A percentile compares a stretch with the other conserved stretches of the same genome.
Conservation (phyloP, 2,113 vertebrate genomes). For the Semicossyphus pulcher region DNA sequence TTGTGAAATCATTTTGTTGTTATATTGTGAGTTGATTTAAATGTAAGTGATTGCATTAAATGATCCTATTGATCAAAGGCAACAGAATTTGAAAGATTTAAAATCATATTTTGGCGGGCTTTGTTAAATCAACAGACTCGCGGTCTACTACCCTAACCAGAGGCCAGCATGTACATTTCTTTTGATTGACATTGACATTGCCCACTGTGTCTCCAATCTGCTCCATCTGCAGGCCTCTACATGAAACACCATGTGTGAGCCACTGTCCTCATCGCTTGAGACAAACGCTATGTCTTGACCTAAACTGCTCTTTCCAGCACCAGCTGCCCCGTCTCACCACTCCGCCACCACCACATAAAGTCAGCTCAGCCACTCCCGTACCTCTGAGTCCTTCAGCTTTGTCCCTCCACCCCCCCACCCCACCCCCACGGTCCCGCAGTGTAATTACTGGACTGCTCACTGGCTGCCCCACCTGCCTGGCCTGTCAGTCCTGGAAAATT, state of each 20-base stretch:
- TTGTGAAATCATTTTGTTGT: too few species aligned
- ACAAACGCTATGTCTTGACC: neutral
- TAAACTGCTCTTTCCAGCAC: neutral
- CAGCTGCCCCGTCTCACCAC: constrained; percentile 40
- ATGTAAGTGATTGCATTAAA: too few species aligned
- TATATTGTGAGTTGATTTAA: too few species aligned
- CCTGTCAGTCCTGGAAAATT: constrained; percentile 71
- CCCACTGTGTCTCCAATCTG: neutral
- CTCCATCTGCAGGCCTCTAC: constrained; percentile 2
- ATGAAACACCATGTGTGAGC: constrained; percentile 11
- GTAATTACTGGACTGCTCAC: constrained; percentile 73
- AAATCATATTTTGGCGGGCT: too few species aligned
- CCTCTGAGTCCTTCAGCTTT: too few species aligned
- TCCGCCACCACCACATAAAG: constrained; percentile 9
- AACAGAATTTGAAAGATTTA: too few species aligned
- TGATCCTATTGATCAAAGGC: too few species aligned
- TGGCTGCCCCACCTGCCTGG: constrained; percentile 71
- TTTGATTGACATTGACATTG: constrained; percentile 14
- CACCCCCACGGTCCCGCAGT: constrained; percentile 18
- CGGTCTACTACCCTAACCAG: too few species aligned
- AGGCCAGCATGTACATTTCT: neutral
- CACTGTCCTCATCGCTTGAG: neutral
- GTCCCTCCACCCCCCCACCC: constrained; percentile 16
- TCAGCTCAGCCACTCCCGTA: constrained; percentile 18
- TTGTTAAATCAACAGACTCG: too few species aligned